Evolutionary conservation across 2,797 vertebrate species (phyloP).

Genomic region (Halcyon chelicuti): DNA sequence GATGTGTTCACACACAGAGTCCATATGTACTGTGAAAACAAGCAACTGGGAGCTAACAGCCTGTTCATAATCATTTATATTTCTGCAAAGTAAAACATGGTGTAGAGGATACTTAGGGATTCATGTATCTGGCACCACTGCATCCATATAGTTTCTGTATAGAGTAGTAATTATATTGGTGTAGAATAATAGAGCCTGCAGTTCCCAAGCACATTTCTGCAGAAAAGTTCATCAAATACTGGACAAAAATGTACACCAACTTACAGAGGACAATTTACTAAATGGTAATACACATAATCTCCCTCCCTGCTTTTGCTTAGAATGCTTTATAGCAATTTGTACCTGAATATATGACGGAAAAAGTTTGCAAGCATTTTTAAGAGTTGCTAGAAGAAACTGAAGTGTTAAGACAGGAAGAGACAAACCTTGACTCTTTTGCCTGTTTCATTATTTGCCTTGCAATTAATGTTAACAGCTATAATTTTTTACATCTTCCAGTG

Average conservation of each 20-base stretch:
- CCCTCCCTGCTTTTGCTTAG: neutral
- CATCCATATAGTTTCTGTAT: accelerated
- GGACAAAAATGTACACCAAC: neutral
- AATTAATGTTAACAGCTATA: neutral
- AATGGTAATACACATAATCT: neutral
- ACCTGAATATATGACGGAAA: neutral
- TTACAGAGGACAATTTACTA: neutral
- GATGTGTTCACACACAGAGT: neutral
- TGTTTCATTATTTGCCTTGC: neutral
- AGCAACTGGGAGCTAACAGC: neutral
- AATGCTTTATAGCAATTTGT: neutral
- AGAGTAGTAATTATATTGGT: neutral
- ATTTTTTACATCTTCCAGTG: neutral
- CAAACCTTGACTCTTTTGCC: neutral
- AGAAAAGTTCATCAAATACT: neutral
- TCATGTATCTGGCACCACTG: neutral
- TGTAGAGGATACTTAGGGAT: neutral
- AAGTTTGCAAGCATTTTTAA: slow-evolving; percentile 1
- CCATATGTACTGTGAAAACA: slow-evolving; percentile 33
- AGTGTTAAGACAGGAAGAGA: slow-evolving; percentile 25
- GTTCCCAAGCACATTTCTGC: neutral
- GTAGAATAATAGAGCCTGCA: neutral
- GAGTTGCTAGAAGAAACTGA: neutral
- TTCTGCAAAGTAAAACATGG: neutral
- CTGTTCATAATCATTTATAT: neutral